These are phyloP conservation scores for Pomacea canaliculata DNA, from an alignment of 2,888 invertebrate genomes.

Conservation along the genomic window DNA sequence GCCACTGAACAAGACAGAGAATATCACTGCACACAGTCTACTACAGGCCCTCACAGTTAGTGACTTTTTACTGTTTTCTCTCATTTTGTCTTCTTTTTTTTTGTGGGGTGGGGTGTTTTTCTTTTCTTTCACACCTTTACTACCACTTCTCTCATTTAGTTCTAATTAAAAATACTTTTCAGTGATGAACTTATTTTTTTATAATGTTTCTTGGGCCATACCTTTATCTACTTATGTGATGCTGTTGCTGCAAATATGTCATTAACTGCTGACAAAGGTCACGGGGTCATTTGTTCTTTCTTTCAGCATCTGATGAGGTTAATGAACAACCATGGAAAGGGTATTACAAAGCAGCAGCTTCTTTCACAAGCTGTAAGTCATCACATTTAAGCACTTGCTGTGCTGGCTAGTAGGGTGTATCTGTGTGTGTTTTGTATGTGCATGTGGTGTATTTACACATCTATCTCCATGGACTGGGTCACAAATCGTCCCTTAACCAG, in stretches of 20 bases:
- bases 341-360: constrained; percentile 47
- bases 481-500: too few relatives aligned
- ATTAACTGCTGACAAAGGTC: background rate
- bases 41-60: constrained; percentile 54
- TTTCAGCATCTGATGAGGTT: constrained; percentile 55
- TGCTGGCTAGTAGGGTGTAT: background rate
- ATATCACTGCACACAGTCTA: constrained; percentile 40
- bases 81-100: background rate
- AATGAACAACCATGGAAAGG: constrained; percentile 54
- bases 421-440: background rate
- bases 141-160: background rate
- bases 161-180: background rate
- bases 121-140: background rate
- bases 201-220: background rate
- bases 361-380: constrained; percentile 57
- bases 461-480: too few relatives aligned
- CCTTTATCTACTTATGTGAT: background rate
- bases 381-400: background rate
- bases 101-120: background rate
- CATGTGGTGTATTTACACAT: background rate
- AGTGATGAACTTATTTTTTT: too few relatives aligned
- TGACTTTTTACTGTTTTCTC: background rate
- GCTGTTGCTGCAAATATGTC: constrained; percentile 5
- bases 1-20: constrained; percentile 34
- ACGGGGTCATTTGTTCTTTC: background rate